A percentile compares a stretch with the other conserved stretches of the same genome.
phyloP scores from a whole-genome alignment of 2,888 invertebrate species.

The Mantis religiosa region DNA sequence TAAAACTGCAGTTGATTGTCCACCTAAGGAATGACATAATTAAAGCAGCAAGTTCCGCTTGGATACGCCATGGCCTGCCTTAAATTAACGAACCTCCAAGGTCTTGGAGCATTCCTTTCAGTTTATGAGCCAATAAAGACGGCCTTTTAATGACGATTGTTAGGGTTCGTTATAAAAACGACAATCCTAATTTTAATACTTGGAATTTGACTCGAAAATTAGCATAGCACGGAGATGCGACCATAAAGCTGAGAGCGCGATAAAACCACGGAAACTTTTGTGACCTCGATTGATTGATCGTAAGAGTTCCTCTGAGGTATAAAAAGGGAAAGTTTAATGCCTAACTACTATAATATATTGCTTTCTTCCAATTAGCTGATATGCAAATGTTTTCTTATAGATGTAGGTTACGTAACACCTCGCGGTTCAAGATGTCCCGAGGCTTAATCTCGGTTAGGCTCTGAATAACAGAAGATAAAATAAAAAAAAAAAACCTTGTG shows the following conservation, averaged over 20 bases:
- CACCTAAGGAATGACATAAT: not conserved
- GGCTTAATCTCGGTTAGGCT: too few species aligned
- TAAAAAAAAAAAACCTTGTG: too few species aligned
- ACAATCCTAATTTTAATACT: not conserved
- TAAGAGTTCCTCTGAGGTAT: too few species aligned
- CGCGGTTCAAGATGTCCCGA: too few species aligned
- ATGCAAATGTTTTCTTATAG: too few species aligned
- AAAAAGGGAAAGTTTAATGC: too few species aligned
- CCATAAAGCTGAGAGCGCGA: not conserved
- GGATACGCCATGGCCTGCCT: slow-evolving; percentile 3
- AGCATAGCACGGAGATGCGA: not conserved
- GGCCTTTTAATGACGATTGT: slow-evolving; percentile 9
- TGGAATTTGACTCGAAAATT: slow-evolving; percentile 5
- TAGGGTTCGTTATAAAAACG: not conserved
- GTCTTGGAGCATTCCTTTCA: slow-evolving; percentile 2
- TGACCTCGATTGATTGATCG: too few species aligned
- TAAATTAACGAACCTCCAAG: slow-evolving; percentile 8
- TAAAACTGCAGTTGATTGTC: too few species aligned
- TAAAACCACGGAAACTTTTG: not conserved
- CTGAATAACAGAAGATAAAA: too few species aligned
- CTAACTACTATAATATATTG: too few species aligned
- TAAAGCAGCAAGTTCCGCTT: not conserved
- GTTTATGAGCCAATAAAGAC: slow-evolving; percentile 13
- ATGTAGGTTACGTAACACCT: too few species aligned
- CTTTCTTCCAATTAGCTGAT: too few species aligned